Evolutionary conservation across 2,797 vertebrate genomes (phyloP).

Genomic region (Cossypha caffra): DNA sequence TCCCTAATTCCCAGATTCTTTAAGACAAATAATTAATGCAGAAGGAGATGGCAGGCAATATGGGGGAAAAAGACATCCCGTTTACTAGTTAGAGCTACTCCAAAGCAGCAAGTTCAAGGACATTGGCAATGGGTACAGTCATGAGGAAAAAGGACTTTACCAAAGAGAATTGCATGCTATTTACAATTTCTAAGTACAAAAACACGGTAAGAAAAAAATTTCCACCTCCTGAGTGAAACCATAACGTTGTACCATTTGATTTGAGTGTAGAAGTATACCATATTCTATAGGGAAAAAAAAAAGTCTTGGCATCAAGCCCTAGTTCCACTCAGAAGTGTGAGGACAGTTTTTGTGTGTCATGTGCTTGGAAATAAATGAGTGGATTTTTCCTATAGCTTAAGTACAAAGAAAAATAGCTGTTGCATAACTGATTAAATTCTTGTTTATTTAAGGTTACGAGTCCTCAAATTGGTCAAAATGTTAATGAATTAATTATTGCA

Average conservation of each 20-base stretch:
- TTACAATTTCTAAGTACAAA: neutral
- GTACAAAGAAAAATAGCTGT: conserved; percentile 2
- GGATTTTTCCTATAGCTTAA: conserved; percentile 6
- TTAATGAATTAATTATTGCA: conserved; percentile 28
- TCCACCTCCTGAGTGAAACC: neutral
- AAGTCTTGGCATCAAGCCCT: conserved; percentile 25
- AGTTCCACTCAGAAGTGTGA: conserved; percentile 56
- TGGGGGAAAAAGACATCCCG: neutral
- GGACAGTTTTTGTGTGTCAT: conserved; percentile 32
- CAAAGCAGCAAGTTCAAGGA: neutral
- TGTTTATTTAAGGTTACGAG: neutral
- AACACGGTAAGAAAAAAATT: neutral
- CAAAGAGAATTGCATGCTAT: neutral
- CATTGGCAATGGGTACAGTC: neutral
- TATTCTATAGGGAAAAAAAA: neutral
- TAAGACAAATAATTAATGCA: neutral
- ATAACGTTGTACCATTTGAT: conserved; percentile 5
- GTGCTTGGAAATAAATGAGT: conserved; percentile 36
- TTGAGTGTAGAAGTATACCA: neutral
- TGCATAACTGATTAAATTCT: neutral
- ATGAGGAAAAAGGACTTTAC: neutral
- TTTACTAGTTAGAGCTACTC: neutral
- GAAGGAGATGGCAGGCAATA: neutral
- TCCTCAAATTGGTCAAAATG: neutral
- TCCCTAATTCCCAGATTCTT: neutral